phyloP scores from a whole-genome alignment of 2,888 invertebrate species.

The Liopterus haemorrhoidalis region DNA sequence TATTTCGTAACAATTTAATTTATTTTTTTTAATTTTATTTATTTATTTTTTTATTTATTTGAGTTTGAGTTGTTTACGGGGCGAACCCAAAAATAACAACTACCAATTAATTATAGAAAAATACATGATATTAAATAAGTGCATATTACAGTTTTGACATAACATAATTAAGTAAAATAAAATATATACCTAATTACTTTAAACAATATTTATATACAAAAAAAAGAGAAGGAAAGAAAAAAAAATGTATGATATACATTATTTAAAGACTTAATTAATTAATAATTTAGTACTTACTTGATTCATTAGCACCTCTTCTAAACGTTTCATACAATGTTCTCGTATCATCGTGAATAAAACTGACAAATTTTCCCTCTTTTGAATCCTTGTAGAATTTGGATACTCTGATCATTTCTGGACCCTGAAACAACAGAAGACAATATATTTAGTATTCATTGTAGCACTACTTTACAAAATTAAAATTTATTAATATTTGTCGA shows the following conservation, averaged over 20 bases:
- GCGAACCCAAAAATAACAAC: too few relatives aligned
- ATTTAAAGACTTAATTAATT: not conserved
- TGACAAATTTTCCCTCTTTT: constrained; percentile 78
- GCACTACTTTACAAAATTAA: too few relatives aligned
- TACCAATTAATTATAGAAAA: too few relatives aligned
- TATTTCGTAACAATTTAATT: too few relatives aligned
- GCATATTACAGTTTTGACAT: too few relatives aligned
- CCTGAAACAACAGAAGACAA: constrained; percentile 59
- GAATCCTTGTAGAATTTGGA: constrained; percentile 87
- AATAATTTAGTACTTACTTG: constrained; percentile 58
- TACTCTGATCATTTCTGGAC: constrained; percentile 80
- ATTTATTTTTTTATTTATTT: too few relatives aligned
- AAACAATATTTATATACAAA: not conserved
- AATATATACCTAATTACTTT: not conserved
- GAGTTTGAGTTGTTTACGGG: too few relatives aligned
- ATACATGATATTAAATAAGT: too few relatives aligned
- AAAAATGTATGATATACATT: not conserved
- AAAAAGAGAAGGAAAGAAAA: not conserved
- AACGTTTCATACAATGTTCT: constrained; percentile 86
- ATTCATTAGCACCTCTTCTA: constrained; percentile 85
- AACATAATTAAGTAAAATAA: too few relatives aligned
- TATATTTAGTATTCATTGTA: not conserved
- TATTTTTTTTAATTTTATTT: too few relatives aligned
- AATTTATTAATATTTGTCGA: too few relatives aligned
- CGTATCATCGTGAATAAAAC: constrained; percentile 79